Conservation (phyloP, 1,140 invertebrate species). For the Batillaria attramentaria region DNA sequence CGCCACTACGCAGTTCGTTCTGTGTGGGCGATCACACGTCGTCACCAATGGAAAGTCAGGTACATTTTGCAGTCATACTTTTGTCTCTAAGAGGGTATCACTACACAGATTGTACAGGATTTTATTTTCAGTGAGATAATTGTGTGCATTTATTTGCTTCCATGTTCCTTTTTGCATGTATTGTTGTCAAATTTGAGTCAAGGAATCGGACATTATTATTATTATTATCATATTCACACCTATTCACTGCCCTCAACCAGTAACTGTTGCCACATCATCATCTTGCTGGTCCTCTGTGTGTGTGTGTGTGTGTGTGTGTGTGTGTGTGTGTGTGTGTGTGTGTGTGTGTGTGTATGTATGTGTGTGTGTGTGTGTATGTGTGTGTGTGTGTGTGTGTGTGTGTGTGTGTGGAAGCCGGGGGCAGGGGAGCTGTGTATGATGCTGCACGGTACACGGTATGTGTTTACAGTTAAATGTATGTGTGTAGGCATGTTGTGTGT, state of each 20-base stretch:
- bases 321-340: constrained; percentile 22
- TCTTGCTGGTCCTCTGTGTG: background rate
- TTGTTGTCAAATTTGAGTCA: background rate
- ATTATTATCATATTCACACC: background rate
- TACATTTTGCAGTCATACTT: background rate
- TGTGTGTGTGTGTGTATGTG: constrained; percentile 1
- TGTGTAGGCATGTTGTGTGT: background rate
- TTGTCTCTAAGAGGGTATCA: background rate
- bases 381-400: background rate
- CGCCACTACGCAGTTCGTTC: constrained; percentile 71
- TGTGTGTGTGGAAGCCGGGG: background rate
- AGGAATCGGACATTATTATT: background rate
- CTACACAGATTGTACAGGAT: background rate
- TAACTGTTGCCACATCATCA: background rate
- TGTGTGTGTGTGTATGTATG: constrained; percentile 7
- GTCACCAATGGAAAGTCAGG: background rate
- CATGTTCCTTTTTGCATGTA: background rate
- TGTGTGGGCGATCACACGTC: constrained; percentile 38
- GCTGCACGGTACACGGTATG: no score
- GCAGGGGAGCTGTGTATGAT: no score
- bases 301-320: constrained; percentile 10
- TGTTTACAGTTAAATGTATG: background rate
- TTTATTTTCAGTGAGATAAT: background rate
- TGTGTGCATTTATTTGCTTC: background rate
- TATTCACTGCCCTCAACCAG: no score